Evolutionary conservation across 2,797 vertebrate genomes (phyloP).

Genomic region (Smutsia gigantea): DNA sequence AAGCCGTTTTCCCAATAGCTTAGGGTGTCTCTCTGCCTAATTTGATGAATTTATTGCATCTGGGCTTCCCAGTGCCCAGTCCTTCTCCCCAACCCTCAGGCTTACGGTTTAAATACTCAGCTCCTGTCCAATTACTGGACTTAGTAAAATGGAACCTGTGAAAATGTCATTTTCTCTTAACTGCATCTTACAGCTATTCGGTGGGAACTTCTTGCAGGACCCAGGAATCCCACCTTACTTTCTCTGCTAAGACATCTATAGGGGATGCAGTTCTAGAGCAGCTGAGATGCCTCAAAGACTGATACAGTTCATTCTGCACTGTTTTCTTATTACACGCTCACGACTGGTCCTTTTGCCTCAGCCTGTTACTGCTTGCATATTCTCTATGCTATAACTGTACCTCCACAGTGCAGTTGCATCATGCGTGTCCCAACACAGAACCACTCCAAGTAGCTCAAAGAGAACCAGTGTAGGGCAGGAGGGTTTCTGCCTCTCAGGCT

Average conservation of each 20-base stretch:
- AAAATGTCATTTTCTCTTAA: slow-evolving; percentile 21
- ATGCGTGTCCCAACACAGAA: neutral
- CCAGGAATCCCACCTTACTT: neutral
- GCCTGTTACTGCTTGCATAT: neutral
- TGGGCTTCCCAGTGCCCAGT: neutral
- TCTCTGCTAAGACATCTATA: slow-evolving; percentile 6
- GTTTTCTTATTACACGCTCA: slow-evolving; percentile 13
- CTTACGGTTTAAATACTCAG: slow-evolving; percentile 28
- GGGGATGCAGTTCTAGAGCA: neutral
- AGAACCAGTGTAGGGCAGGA: neutral
- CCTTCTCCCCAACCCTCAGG: neutral
- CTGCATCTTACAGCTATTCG: neutral
- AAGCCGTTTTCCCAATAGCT: slow-evolving; percentile 92
- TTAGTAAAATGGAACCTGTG: neutral
- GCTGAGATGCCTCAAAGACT: neutral
- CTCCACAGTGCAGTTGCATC: neutral
- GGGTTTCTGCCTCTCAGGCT: neutral
- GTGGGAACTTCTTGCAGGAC: neutral
- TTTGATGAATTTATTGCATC: neutral
- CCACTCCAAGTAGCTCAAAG: neutral
- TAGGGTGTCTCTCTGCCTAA: slow-evolving; percentile 81
- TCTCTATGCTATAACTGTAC: neutral
- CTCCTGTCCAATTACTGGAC: neutral
- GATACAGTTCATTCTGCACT: neutral
- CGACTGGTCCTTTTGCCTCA: neutral